Base-by-base conservation (phyloP, 2,113 vertebrate species). In the Centrocercus urophasianus region DNA sequence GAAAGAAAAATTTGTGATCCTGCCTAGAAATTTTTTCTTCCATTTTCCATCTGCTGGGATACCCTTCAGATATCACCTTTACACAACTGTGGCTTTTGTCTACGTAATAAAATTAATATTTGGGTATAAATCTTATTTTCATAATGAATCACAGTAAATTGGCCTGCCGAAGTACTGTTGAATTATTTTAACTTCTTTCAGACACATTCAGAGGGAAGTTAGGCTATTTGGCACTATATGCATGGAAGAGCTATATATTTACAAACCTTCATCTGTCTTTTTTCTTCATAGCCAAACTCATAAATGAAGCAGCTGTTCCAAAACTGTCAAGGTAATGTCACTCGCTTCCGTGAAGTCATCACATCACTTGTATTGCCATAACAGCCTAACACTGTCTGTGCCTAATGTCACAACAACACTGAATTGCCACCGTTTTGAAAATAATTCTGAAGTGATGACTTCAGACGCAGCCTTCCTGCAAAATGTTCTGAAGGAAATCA, bases 181-280 rank as follows among this genome's bases (percentile, higher is more conserved):
- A 88, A 95, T 88, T 89, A 95, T 83, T 86, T 71, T 93, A 38
- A 88, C 28, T 52, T 86, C 52, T 91, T 94, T 93, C 64, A 71
- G 18, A 54, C 82, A 36, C 66, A 67, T 45, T 88, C 54, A 80
- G 45, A 86, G 24, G 10, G 27, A 87, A 65, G 59, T 48, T 75
- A 79, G 30, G 36, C 9, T 74, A 60, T 80, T 88, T 90, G 67
- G 12, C 30, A 45, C 87, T 89, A 76, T 70, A 45, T 63, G 61
- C 22, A 85, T 21, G 48, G 60, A 80, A 19, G 73, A 67, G 32
- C 17, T 77, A 79, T 80, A 74, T 47, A 54, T 91, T 95, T 93
- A 83, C 63, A 93, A 93, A 93, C 40, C 52, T 84, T 89, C 36
- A 45, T 76, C 47, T 64, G 47, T 52, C 34, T 91, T 78, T 82